Base-by-base conservation (phyloP, 2,888 invertebrate species). In the Drosophila affinis region DNA sequence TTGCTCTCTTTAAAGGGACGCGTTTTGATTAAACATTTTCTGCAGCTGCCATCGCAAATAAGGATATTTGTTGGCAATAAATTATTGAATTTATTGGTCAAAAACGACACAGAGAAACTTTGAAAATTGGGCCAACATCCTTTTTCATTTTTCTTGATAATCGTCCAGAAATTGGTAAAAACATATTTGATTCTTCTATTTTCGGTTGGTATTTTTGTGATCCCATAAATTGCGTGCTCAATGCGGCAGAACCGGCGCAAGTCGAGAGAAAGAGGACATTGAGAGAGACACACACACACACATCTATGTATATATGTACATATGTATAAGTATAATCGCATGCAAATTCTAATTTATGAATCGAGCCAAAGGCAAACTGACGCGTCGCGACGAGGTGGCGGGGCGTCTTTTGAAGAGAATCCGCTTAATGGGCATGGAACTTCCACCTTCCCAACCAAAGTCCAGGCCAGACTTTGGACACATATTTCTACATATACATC, bases 81-180 rank as follows among this genome's bases (percentile, higher is more conserved):
- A 87, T 88, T 88, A 80, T 81, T 76, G 62, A 81, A 87, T 87
- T 83, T 78, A 84, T 84, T 72, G 81, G 63, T 68, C 44, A 60
- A 29, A 14, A 55, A 39, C 47, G 55, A 52, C 54, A 51, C 24
- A 51, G 47, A 59, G 79, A 53, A 68, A 69, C 55, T 63, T 39
- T 51, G 48, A 49, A 21, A 63, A 60, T 62, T 63, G 55, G 63
- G 54, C 63, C 57, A 83, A 51, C 68, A 63, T 58, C 61, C 71
- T 78, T 69, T 17, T 34, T 48, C 47, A 39, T 72, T 51, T 49
- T 56, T 57, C 54, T 86, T 80, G 81, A 83, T 80, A 83, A 83
- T 83, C 87, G 88, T 77, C 76, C 87, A 83, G 72, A 88, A 80
- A 88, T 83, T 83, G 81, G 76, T 46, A 84, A 88, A 86, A 83